phyloP scores from a whole-genome alignment of 2,888 invertebrate genomes.

The Yponomeuta malinellus region DNA sequence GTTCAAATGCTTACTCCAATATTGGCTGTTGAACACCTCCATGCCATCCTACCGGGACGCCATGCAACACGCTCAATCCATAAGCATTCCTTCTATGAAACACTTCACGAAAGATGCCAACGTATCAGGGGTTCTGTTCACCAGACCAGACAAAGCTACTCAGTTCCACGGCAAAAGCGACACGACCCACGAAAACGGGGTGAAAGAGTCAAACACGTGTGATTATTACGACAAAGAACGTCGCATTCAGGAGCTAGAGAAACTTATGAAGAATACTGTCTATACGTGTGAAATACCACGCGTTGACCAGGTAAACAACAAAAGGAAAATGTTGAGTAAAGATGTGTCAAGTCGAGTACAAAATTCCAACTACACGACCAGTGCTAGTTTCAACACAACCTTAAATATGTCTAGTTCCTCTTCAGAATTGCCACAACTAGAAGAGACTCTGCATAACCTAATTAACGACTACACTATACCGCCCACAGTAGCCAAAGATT shows the following conservation, averaged over 20 bases:
- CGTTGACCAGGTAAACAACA: not conserved
- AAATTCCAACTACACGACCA: not conserved
- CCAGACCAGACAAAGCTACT: not conserved
- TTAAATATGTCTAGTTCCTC: not conserved
- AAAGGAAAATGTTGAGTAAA: not conserved
- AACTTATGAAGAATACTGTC: constrained; percentile 52
- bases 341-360: not conserved
- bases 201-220: constrained; percentile 18
- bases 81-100: constrained; percentile 40
- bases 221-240: constrained; percentile 49
- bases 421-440: not conserved
- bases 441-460: not conserved
- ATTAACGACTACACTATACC: not conserved
- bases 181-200: not conserved
- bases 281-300: constrained; percentile 44
- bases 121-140: constrained; percentile 34
- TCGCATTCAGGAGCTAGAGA: constrained; percentile 54
- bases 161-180: constrained; percentile 5
- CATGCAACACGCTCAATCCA: constrained; percentile 35
- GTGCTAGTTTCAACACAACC: not conserved
- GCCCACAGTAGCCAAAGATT: not conserved
- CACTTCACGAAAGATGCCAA: constrained; percentile 46
- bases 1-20: constrained; percentile 51
- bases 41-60: constrained; percentile 31
- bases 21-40: constrained; percentile 47